Evolutionary conservation across 2,888 invertebrate genomes (phyloP), one percentile per base, ranked within the genome.

Genomic region (Augochlorella aurata): DNA sequence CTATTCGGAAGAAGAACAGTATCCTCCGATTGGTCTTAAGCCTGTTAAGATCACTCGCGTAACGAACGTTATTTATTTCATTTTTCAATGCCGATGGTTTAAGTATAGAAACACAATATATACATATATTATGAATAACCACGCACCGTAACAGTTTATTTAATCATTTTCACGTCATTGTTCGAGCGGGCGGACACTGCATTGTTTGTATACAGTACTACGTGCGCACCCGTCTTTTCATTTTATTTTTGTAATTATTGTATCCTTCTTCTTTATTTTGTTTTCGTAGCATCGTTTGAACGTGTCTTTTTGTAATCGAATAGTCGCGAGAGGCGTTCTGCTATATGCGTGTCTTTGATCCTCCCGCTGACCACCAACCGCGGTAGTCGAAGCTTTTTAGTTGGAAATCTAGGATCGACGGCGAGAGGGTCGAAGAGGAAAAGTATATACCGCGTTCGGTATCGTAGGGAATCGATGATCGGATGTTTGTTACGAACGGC

Each of bases 21-120:
- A 69, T 47, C 1, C 74, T 66, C 70, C 12, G 45, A 71, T 70
- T 29, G 50, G 66, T 80, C 65, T 66, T 50, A 52, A 67, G 69
- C 58, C 73, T 66, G 69, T 80, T 61, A 69, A 81, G 81, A 80
- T 58, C 80, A 70, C 70, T 66, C 74, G 58, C 80, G 61, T 70
- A 52, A 74, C 74, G 74, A 67, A 38, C 50, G 18, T 70, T 79
- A 49, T 70, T 47, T 12, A 24, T 61, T 73, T 52, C 54, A 24
- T 54, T 10, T 61, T 16, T 16, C n/a, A 69, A 72, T 29, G 71
- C 68, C 38, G 21, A 79, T 38, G 68, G 24, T 69, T 69, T 68
- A 49, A 61, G 45, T 44, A 21, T 50, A 54, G 10, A 52, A 47
- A 52, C 49, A 24, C 50, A 29, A 63, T 65, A 29, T 50, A 50